A percentile compares a stretch with the other conserved stretches of the same genome.
phyloP scores from a whole-genome alignment of 2,888 invertebrate species.

The Agrotis ipsilon region DNA sequence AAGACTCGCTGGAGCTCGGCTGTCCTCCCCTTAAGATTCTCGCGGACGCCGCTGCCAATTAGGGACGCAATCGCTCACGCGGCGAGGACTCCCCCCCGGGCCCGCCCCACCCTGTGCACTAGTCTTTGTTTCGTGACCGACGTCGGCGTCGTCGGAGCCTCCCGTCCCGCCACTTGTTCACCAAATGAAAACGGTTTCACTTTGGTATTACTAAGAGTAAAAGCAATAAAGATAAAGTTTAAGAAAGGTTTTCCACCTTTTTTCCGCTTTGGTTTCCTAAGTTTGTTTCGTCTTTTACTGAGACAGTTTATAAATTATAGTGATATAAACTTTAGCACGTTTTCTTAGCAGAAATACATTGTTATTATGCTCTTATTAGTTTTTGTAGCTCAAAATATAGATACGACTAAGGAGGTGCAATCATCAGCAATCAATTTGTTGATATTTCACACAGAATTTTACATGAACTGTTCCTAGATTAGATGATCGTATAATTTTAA shows the following conservation, averaged over 20 bases:
- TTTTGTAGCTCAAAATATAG: neutral
- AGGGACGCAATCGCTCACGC: slow-evolving; percentile 91
- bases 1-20: slow-evolving; percentile 83
- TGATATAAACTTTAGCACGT: slow-evolving; percentile 40
- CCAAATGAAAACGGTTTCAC: slow-evolving; percentile 89
- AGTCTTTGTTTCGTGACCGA: slow-evolving; percentile 86
- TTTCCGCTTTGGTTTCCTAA: slow-evolving; percentile 73
- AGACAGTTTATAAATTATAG: slow-evolving; percentile 55
- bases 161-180: slow-evolving; percentile 82
- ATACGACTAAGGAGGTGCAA: neutral
- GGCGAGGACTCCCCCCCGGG: slow-evolving; percentile 78
- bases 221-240: slow-evolving; percentile 82
- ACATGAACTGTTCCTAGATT: too few species aligned
- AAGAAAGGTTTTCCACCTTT: slow-evolving; percentile 80
- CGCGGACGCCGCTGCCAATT: slow-evolving; percentile 91
- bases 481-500: too few species aligned
- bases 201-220: slow-evolving; percentile 82
- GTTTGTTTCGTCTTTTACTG: slow-evolving; percentile 69
- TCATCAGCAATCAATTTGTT: neutral
- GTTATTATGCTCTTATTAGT: neutral
- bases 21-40: slow-evolving; percentile 91
- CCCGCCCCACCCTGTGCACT: slow-evolving; percentile 75
- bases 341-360: slow-evolving; percentile 10
- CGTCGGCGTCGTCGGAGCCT: slow-evolving; percentile 74
- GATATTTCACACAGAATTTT: too few species aligned